phyloP scores from a whole-genome alignment of 2,113 vertebrate genomes.

The Penelope pileata region DNA sequence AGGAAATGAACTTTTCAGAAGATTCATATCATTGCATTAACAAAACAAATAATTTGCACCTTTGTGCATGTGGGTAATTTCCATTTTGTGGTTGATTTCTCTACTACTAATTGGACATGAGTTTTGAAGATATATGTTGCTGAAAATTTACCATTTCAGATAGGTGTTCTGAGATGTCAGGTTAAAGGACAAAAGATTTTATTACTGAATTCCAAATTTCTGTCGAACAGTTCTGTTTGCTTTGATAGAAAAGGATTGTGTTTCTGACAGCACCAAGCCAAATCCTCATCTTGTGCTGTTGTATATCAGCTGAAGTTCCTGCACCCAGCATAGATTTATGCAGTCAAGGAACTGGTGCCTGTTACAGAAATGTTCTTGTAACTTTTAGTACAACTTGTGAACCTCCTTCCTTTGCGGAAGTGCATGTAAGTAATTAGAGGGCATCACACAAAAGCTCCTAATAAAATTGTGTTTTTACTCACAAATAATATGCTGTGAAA shows the following conservation, averaged over 20 bases:
- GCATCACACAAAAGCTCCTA: neutral
- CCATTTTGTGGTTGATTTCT: neutral
- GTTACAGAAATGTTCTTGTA: neutral
- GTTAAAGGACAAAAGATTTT: neutral
- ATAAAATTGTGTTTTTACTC: neutral
- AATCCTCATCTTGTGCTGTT: neutral
- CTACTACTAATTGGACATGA: neutral
- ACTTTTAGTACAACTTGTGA: neutral
- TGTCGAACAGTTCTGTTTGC: neutral
- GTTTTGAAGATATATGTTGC: neutral
- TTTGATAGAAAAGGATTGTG: neutral
- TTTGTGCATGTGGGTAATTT: neutral
- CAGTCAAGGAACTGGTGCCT: neutral
- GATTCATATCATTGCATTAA: neutral
- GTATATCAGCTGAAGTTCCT: neutral
- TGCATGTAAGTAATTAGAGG: neutral
- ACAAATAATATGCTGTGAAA: neutral
- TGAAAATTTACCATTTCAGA: neutral
- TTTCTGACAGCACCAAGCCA: neutral
- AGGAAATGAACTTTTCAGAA: neutral
- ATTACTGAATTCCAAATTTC: neutral
- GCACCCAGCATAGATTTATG: neutral
- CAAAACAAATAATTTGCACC: neutral
- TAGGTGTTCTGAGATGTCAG: neutral
- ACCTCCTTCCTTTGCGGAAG: neutral